phyloP scores from a whole-genome alignment of 2,113 vertebrate genomes.

The Ptyas mucosa region DNA sequence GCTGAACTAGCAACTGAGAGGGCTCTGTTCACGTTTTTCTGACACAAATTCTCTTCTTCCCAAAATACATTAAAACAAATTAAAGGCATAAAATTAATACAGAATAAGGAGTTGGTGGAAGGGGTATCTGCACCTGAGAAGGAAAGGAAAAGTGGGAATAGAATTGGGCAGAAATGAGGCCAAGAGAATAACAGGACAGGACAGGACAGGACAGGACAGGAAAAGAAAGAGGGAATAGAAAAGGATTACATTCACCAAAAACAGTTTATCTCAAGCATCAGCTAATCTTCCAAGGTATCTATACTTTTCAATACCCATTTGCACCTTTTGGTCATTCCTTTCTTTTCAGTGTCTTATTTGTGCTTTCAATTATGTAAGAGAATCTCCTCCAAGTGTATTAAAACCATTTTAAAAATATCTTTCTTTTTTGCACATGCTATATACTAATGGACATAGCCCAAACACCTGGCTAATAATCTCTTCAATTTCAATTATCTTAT shows the following conservation, averaged over 20 bases:
- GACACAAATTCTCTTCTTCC: background rate
- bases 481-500: background rate
- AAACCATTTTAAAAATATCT: background rate
- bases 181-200: background rate
- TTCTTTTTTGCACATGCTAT: background rate
- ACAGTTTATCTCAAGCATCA: background rate
- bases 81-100: background rate
- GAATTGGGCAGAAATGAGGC: background rate
- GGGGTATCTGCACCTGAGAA: background rate
- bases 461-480: background rate
- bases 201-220: background rate
- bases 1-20: too few species aligned
- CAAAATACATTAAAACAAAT: background rate
- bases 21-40: background rate
- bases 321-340: background rate
- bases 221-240: background rate
- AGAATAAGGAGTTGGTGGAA: background rate
- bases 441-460: background rate
- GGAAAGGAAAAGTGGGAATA: background rate
- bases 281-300: background rate
- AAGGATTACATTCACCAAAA: background rate
- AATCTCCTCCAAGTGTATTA: background rate
- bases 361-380: background rate
- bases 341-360: background rate
- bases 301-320: background rate